Base-by-base conservation (phyloP, 2,797 vertebrate genomes). In the Malurus leucopterus region DNA sequence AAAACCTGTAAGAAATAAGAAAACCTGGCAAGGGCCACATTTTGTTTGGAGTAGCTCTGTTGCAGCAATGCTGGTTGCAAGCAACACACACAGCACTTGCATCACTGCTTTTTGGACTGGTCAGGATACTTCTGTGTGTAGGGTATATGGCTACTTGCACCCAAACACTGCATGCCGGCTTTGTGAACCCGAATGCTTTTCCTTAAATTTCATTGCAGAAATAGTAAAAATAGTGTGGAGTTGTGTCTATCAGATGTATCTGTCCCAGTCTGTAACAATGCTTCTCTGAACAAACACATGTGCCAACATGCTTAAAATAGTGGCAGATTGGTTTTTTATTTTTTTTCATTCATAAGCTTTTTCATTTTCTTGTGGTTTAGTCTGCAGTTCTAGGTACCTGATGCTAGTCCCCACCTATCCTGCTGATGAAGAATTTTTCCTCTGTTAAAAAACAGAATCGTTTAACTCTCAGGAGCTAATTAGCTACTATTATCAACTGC, bases 391-490 rank as follows among this genome's bases (percentile, higher is more conserved):
- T 30, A 51, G 24, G 32, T 59, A 54, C 4, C 1, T 24, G 30
- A 27, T 46, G 38, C 22, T 62, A 89, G n/a, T 75, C 36, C 21
- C 18, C 54, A 65, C 40, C 23, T 83, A 63, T 44, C 34, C 10
- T 15, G 6, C 68, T 23, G 23, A 74, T 75, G 43, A 74, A 93
- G 91, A 84, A 1, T 27, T 58, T 47, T 57, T 89, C 22, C 14
- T 85, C 62, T 78, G 26, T 57, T 19, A 23, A 62, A 83, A 82
- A 89, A 75, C n/a, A 12, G 7, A 50, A 49, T 46, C 0, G 55
- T 71, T 89, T 90, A 75, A 67, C 77, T 76, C 27, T 90, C 58
- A 61, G 43, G 14, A 85, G 47, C 41, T 83, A 36, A n/a, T 63
- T 34, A 89, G 68, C 24, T 70, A 27, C 55, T 68, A 5, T 19